These are phyloP conservation scores for Chaenogobius annularis DNA, from an alignment of 2,113 vertebrate species.

Conservation along the genomic window DNA sequence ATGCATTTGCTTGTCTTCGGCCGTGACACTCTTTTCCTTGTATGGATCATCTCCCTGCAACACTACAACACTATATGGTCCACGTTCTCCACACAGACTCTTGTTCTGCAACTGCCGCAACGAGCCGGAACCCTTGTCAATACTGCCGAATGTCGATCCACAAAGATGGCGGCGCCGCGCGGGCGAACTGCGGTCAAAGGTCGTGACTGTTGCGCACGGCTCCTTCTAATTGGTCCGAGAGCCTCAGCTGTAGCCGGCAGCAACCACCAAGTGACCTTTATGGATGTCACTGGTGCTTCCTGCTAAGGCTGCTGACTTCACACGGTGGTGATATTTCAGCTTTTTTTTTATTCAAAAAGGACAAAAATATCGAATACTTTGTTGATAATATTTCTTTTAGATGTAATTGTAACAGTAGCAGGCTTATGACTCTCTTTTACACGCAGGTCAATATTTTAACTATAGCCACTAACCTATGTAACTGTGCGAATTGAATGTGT, in stretches of 20 bases:
- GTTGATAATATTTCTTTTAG: background rate
- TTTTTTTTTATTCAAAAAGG: background rate
- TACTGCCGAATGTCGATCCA: background rate
- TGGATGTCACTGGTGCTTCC: background rate
- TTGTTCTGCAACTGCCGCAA: background rate
- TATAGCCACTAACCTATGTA: background rate
- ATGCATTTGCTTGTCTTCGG: background rate
- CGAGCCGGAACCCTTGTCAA: background rate
- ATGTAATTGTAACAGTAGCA: background rate
- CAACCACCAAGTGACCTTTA: conserved; percentile 33
- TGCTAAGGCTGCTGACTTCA: background rate
- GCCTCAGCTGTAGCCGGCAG: conserved; percentile 6
- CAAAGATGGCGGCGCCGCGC: background rate
- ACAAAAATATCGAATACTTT: background rate
- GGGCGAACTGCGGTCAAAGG: background rate
- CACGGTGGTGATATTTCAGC: background rate
- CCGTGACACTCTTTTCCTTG: background rate
- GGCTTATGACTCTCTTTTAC: too few relatives aligned
- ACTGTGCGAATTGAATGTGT: background rate
- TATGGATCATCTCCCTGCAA: conserved; percentile 2
- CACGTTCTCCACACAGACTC: too few relatives aligned
- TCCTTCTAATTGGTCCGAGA: conserved; percentile 23
- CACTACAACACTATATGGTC: background rate
- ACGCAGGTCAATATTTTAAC: too few relatives aligned
- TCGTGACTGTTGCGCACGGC: conserved; percentile 5